phyloP scores from a whole-genome alignment of 2,113 vertebrate genomes.

The Sylvietta virens region DNA sequence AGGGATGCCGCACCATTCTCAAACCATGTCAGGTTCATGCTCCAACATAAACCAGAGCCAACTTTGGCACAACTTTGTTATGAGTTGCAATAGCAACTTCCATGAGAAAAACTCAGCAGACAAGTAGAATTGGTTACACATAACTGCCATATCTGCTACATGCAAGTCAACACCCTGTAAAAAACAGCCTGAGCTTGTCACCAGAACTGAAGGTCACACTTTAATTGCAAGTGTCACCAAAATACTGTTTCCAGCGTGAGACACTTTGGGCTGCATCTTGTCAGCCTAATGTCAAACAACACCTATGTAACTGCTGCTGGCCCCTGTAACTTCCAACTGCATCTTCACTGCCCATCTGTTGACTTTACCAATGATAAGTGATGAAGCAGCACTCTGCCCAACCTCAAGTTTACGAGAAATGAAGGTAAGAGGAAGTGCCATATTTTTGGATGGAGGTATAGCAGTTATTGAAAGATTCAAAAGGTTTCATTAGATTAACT shows the following conservation, averaged over 20 bases:
- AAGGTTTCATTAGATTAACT: neutral
- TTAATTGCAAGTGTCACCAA: neutral
- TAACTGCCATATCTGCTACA: rapidly evolving
- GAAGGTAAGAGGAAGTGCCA: neutral
- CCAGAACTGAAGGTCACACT: neutral
- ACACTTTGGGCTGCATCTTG: neutral
- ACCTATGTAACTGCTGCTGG: neutral
- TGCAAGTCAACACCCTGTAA: neutral
- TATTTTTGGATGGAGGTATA: neutral
- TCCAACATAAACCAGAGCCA: neutral
- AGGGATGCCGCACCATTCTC: rapidly evolving
- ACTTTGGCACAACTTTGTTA: neutral
- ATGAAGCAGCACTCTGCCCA: neutral
- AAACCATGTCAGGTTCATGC: neutral
- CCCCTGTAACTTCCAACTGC: rapidly evolving
- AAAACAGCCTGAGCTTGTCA: rapidly evolving
- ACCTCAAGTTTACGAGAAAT: neutral
- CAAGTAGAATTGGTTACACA: neutral
- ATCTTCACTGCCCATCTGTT: neutral
- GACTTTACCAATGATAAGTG: neutral
- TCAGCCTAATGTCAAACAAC: rapidly evolving
- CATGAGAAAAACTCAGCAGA: neutral
- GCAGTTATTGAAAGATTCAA: neutral
- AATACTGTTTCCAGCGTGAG: neutral
- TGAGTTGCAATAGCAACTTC: neutral